Evolutionary conservation across 35 echinoderm and acorn worm species (phyloP).

Genomic region (Apostichopus japonicus): DNA sequence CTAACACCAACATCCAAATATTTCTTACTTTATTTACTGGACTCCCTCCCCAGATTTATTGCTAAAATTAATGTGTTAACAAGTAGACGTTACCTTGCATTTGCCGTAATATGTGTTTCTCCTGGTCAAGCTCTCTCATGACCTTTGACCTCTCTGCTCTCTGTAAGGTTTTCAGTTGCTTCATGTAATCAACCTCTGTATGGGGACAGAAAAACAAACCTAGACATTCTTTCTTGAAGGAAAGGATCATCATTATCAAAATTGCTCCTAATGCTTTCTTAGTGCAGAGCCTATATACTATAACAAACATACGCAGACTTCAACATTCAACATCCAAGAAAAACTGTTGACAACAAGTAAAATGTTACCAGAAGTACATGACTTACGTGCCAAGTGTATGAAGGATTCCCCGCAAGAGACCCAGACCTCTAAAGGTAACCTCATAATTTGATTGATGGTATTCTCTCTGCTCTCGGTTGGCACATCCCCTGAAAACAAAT

Average conservation of each 20-base stretch:
- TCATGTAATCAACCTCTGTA: constrained; percentile 85
- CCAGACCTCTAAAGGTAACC: constrained; percentile 87
- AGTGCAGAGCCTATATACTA: no score
- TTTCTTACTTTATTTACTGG: no score
- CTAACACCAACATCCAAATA: no score
- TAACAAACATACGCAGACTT: no score
- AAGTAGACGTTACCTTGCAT: constrained; percentile 84
- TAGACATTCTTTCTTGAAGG: background rate
- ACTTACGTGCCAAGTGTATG: constrained; percentile 85
- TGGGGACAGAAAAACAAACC: background rate
- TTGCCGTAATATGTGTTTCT: constrained; percentile 94
- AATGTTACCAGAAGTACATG: background rate
- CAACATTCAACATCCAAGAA: no score
- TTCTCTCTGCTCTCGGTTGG: background rate
- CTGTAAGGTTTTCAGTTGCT: constrained; percentile 66
- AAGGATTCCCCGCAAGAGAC: constrained; percentile 90
- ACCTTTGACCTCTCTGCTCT: constrained; percentile 83
- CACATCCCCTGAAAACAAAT: background rate
- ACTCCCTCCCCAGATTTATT: background rate
- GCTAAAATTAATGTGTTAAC: background rate
- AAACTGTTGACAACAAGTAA: no score
- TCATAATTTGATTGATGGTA: constrained; percentile 37
- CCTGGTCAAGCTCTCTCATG: constrained; percentile 88
- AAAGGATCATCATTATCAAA: no score
- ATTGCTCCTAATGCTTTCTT: no score